Percentiles rank a stretch among this genome's conserved stretches.
Evolutionary conservation across 2,113 vertebrate genomes (phyloP).

Genomic region (Myrmecobius fasciatus): DNA sequence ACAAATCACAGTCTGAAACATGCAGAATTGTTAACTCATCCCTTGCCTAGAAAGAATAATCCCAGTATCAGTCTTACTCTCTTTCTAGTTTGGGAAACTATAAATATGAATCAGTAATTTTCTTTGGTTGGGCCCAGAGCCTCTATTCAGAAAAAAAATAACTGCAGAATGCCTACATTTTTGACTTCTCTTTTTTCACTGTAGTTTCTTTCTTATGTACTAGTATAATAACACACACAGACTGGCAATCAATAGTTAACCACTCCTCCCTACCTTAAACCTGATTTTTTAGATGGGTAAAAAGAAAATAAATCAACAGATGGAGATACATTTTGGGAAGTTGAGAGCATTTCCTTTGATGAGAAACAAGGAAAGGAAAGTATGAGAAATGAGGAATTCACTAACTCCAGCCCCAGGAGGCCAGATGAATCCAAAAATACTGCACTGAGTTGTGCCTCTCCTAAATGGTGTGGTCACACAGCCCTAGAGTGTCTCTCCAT

Average conservation of each 20-base stretch:
- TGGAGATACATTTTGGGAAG: not conserved
- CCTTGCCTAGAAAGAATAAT: not conserved
- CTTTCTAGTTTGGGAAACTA: not conserved
- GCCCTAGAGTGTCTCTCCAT: not conserved
- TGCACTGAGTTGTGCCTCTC: not conserved
- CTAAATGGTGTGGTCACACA: not conserved
- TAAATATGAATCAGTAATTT: not conserved
- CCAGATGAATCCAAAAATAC: not conserved
- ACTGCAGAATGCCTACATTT: not conserved
- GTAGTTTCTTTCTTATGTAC: not conserved
- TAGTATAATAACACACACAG: not conserved
- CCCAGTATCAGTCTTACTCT: not conserved
- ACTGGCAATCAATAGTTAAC: not conserved
- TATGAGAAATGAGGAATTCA: not conserved
- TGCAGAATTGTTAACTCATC: not conserved
- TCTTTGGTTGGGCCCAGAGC: not conserved
- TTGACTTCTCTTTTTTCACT: not conserved
- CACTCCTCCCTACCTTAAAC: not conserved
- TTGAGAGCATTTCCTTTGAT: not conserved
- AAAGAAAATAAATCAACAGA: not conserved
- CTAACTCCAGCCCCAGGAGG: not conserved
- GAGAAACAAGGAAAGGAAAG: not conserved
- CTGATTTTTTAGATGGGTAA: not conserved
- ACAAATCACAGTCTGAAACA: not conserved
- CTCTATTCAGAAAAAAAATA: not conserved